Percentiles rank a stretch among this genome's conserved stretches.
phyloP scores from a whole-genome alignment of 1,140 invertebrate species.

The Temnothorax nylanderi region DNA sequence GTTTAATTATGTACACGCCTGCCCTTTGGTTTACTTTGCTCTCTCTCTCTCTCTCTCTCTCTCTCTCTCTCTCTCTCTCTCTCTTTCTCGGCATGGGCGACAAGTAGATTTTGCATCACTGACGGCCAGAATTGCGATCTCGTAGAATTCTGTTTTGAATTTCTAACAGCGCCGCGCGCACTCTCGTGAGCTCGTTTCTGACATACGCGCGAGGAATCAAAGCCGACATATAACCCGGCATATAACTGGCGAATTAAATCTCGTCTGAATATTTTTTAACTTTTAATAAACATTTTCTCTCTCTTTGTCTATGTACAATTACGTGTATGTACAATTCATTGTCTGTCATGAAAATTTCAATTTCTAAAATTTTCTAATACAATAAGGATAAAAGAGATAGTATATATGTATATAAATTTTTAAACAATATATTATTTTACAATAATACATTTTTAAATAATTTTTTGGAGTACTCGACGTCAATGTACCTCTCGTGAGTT shows the following conservation, averaged over 20 bases:
- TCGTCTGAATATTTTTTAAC: background rate
- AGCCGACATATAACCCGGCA: background rate
- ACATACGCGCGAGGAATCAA: constrained; percentile 20
- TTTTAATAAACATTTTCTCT: background rate
- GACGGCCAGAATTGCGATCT: constrained; percentile 28
- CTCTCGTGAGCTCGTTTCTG: background rate
- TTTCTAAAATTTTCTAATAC: background rate
- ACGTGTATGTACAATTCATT: background rate
- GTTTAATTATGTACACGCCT: constrained; percentile 82
- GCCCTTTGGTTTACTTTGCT: constrained; percentile 78
- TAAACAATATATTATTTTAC: background rate
- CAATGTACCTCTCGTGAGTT: background rate
- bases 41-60: constrained; percentile 44
- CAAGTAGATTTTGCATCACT: constrained; percentile 55
- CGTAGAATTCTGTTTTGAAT: constrained; percentile 43
- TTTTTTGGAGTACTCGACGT: background rate
- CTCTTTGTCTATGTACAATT: background rate
- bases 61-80: too few species aligned
- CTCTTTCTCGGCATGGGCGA: constrained; percentile 22
- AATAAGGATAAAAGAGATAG: background rate
- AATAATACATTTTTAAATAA: background rate
- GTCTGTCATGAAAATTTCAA: background rate
- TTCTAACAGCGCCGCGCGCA: constrained; percentile 36
- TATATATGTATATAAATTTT: background rate
- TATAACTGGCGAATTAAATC: constrained; percentile 21